A percentile compares a stretch with the other conserved stretches of the same genome.
These are phyloP conservation scores for Brachionus calyciflorus DNA, from an alignment of 1,140 invertebrate genomes.

Conservation along the genomic window DNA sequence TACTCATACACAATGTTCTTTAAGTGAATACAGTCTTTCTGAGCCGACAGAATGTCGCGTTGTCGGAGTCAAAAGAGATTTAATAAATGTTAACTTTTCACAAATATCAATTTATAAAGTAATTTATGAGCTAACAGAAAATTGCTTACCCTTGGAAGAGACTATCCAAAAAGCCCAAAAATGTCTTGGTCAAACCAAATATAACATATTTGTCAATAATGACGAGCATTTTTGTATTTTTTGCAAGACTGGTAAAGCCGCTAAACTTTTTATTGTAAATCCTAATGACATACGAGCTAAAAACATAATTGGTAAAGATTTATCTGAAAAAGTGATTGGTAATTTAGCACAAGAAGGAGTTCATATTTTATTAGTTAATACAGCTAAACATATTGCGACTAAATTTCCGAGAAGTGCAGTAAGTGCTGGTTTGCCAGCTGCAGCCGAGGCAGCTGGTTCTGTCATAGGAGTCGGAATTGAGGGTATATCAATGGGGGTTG, in stretches of 20 bases:
- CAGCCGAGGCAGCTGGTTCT: conserved; percentile 19
- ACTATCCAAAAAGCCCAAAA: not conserved
- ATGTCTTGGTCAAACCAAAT: not conserved
- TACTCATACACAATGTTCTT: not conserved
- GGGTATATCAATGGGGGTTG: not conserved
- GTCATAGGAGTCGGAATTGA: conserved; percentile 10
- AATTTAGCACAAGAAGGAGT: conserved; percentile 23
- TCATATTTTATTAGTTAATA: conserved; percentile 1
- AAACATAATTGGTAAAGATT: conserved; percentile 23
- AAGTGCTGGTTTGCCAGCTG: not conserved
- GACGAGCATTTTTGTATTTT: conserved; percentile 37
- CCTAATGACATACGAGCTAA: conserved; percentile 4
- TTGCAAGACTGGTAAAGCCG: conserved; percentile 32
- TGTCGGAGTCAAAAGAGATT: not conserved
- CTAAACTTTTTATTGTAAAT: conserved; percentile 26
- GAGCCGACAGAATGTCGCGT: not conserved
- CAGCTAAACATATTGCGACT: conserved; percentile 13
- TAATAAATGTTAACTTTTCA: not conserved
- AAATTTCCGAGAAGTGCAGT: conserved; percentile 1
- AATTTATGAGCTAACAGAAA: not conserved
- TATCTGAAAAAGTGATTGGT: not conserved
- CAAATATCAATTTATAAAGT: conserved; percentile 36
- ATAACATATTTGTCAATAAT: conserved; percentile 41
- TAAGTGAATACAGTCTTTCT: not conserved
- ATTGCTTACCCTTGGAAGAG: not conserved